Percentiles rank a stretch among this genome's conserved stretches.
Evolutionary conservation across 2,797 vertebrate genomes (phyloP).

Genomic region (Hoplostethus mediterraneus): DNA sequence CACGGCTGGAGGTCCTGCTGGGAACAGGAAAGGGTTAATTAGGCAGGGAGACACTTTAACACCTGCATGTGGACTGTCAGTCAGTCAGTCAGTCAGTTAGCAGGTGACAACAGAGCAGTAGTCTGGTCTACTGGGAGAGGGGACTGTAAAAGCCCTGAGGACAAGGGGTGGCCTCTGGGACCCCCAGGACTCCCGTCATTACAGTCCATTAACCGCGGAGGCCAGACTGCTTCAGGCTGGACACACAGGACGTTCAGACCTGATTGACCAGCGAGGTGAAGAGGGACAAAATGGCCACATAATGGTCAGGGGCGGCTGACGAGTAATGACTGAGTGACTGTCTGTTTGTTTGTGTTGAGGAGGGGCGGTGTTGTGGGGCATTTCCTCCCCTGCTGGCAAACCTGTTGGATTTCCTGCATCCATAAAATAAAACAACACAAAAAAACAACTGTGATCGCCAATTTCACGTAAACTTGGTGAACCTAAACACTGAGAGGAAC

Average conservation of each 20-base stretch:
- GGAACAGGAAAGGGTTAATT: conserved; percentile 75
- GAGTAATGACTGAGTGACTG: conserved; percentile 11
- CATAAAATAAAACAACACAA: conserved; percentile 8
- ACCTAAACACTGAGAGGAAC: neutral
- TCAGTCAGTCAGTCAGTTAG: conserved; percentile 17
- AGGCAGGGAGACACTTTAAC: conserved; percentile 63
- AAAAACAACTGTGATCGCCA: too few relatives aligned
- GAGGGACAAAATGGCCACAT: conserved; percentile 48
- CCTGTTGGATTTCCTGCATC: conserved; percentile 46
- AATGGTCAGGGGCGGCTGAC: conserved; percentile 38
- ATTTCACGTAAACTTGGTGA: too few relatives aligned
- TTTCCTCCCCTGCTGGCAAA: conserved; percentile 33
- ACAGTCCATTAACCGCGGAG: conserved; percentile 51
- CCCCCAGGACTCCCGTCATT: conserved; percentile 30
- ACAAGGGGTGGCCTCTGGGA: conserved; percentile 33
- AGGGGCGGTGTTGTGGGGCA: neutral
- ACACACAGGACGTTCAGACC: conserved; percentile 52
- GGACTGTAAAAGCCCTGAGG: conserved; percentile 35
- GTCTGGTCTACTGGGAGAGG: conserved; percentile 27
- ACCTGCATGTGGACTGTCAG: conserved; percentile 64
- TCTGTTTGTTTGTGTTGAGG: conserved; percentile 34
- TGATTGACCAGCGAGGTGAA: conserved; percentile 57
- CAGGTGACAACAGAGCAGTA: conserved; percentile 50
- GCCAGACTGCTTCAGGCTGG: conserved; percentile 30
- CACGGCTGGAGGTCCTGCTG: conserved; percentile 64